Evolutionary conservation across 2,797 vertebrate species (phyloP).

Genomic region (Nannoperca australis): DNA sequence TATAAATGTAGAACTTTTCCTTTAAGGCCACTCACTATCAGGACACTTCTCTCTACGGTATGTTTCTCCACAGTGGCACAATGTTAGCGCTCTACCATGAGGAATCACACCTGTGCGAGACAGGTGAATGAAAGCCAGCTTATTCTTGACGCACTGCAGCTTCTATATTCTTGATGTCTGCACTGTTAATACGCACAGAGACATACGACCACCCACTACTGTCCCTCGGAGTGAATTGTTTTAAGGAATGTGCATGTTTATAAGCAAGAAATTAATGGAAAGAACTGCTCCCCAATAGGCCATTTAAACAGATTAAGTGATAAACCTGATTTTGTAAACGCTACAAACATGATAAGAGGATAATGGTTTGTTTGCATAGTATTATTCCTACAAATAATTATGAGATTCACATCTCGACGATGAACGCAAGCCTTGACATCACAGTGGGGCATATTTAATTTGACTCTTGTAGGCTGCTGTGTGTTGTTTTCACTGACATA

Average conservation of each 20-base stretch:
- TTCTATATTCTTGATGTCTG: constrained; percentile 10
- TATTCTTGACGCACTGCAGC: not conserved
- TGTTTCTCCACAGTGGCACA: not conserved
- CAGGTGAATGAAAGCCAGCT: not conserved
- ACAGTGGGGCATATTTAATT: not conserved
- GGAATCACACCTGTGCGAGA: not conserved
- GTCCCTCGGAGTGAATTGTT: constrained; percentile 12
- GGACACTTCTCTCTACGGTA: not conserved
- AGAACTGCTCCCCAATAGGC: constrained; percentile 31
- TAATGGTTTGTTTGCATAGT: constrained; percentile 41
- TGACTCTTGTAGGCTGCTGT: not conserved
- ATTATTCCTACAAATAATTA: constrained; percentile 12
- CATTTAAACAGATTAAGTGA: constrained; percentile 51
- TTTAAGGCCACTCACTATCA: not conserved
- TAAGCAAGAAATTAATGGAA: constrained; percentile 50
- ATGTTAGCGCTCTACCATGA: not conserved
- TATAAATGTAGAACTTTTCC: too few relatives aligned
- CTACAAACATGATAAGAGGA: constrained; percentile 44
- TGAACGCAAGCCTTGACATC: not conserved
- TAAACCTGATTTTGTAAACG: constrained; percentile 41
- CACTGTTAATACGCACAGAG: not conserved
- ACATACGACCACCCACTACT: constrained; percentile 45
- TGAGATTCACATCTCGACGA: not conserved
- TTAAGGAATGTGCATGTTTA: constrained; percentile 61
- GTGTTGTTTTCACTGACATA: not conserved